These are phyloP conservation scores for Sula dactylatra DNA, from an alignment of 2,113 vertebrate genomes.

Conservation along the genomic window DNA sequence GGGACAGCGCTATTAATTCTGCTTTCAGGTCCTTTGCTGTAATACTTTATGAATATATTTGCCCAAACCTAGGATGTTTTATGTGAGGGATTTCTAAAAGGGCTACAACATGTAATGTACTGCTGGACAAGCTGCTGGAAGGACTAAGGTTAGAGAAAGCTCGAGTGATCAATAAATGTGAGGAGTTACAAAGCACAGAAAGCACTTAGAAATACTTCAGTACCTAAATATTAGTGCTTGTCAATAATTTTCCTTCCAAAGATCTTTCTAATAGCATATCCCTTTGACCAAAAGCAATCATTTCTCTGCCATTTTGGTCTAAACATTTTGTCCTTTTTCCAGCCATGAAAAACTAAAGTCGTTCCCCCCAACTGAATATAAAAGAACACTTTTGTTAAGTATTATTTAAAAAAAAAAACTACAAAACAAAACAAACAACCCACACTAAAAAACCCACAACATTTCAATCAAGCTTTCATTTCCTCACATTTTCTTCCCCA, in stretches of 20 bases:
- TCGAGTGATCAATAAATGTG: conserved; percentile 27
- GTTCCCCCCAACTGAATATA: background rate
- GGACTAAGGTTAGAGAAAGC: background rate
- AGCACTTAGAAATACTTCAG: conserved; percentile 19
- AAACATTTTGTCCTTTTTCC: background rate
- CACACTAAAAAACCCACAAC: background rate
- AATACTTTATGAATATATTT: background rate
- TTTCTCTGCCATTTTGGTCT: background rate
- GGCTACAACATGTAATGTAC: background rate
- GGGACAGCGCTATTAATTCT: background rate
- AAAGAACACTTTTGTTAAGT: background rate
- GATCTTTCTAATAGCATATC: background rate
- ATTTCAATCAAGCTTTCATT: background rate
- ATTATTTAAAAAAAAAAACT: background rate
- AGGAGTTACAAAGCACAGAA: background rate
- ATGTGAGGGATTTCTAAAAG: background rate
- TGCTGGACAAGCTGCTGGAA: background rate
- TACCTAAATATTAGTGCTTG: conserved; percentile 13
- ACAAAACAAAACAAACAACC: background rate
- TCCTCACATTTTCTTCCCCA: background rate
- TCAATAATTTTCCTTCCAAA: conserved; percentile 9
- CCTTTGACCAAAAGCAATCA: conserved; percentile 7
- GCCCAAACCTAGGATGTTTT: background rate
- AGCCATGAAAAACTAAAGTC: background rate
- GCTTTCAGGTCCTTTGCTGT: background rate